phyloP scores from a whole-genome alignment of 37 sponge, comb jelly and placozoan genomes.

The Cliona cf. orientalis region DNA sequence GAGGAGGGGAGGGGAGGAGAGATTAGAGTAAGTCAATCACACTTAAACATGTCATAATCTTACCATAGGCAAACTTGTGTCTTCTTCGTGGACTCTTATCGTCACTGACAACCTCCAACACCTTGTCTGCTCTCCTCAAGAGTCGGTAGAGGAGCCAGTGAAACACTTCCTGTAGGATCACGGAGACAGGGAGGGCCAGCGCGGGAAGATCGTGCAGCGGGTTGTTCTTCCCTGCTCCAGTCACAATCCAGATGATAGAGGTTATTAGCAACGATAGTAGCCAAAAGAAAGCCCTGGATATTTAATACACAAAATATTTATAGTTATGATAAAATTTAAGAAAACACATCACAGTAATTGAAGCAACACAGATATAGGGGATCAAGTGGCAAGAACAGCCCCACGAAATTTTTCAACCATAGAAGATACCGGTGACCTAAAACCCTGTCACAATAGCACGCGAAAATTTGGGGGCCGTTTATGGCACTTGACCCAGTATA shows the following conservation, averaged over 20 bases:
- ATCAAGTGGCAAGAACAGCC: too few species aligned
- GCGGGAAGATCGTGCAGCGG: conserved; percentile 50
- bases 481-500: too few species aligned
- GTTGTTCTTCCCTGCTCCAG: conserved; percentile 31
- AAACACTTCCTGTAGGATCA: conserved; percentile 79
- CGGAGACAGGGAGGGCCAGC: conserved; percentile 73
- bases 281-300: conserved; percentile 76
- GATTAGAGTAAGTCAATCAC: not conserved
- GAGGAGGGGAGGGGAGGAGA: not conserved
- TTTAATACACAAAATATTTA: not conserved
- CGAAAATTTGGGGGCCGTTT: too few species aligned
- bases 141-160: conserved; percentile 55
- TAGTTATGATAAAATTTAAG: not conserved
- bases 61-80: conserved; percentile 80
- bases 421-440: too few species aligned
- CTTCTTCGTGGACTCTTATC: conserved; percentile 65
- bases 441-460: too few species aligned
- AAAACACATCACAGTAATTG: not conserved
- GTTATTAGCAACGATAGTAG: conserved; percentile 56
- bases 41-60: not conserved
- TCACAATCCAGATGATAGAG: conserved; percentile 61
- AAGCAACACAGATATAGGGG: not conserved
- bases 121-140: conserved; percentile 58
- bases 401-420: too few species aligned
- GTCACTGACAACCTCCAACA: conserved; percentile 71